These are phyloP conservation scores for Notarius quadriscutis DNA, from an alignment of 2,113 vertebrate species.

Conservation along the genomic window DNA sequence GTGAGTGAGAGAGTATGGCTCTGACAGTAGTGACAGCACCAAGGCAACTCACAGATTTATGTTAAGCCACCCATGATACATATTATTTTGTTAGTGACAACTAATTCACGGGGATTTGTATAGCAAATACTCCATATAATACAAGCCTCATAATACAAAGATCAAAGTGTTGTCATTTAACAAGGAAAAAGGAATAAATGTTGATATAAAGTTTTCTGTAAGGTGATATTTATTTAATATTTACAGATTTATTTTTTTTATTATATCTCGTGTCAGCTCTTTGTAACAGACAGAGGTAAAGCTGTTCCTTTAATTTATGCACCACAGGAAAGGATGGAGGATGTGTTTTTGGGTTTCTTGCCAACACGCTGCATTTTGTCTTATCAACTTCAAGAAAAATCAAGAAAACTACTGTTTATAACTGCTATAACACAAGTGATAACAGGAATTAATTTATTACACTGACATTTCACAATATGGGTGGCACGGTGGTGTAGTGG, in stretches of 20 bases:
- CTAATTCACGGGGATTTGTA: background rate
- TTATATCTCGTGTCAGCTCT: background rate
- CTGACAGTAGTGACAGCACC: background rate
- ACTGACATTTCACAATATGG: background rate
- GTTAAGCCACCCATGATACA: background rate
- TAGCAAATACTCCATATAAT: background rate
- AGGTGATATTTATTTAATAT: background rate
- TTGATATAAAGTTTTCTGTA: background rate
- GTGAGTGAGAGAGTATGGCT: background rate
- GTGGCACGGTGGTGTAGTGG: too few species aligned
- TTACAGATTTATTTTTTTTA: too few species aligned
- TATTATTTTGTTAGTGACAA: background rate
- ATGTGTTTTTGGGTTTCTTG: background rate
- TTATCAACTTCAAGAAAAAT: background rate
- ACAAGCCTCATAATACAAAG: background rate
- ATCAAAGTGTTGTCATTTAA: background rate
- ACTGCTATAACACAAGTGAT: background rate
- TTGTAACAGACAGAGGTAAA: background rate
- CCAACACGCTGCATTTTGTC: background rate
- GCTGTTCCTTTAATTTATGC: background rate
- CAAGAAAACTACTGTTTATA: background rate
- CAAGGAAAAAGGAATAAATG: background rate
- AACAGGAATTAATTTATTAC: background rate
- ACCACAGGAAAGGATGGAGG: background rate
- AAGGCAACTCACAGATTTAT: background rate